A percentile compares a stretch with the other conserved stretches of the same genome.
These are phyloP conservation scores for Myripristis jacobus DNA, from an alignment of 2,797 vertebrate species.

Conservation along the genomic window DNA sequence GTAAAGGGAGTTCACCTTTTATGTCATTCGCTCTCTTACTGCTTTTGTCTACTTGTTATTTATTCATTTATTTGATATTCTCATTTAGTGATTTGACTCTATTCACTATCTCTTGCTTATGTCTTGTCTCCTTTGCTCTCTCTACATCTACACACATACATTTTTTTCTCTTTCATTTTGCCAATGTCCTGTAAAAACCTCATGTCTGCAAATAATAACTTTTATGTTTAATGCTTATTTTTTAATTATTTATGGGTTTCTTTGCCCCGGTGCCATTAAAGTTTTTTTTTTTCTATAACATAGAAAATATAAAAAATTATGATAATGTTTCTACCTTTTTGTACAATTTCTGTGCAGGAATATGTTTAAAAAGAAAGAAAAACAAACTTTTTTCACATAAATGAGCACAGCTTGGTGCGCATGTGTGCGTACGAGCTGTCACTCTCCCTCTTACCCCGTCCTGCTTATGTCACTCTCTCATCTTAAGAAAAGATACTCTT, in stretches of 20 bases:
- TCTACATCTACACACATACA: neutral
- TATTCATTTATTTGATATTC: slow-evolving; percentile 13
- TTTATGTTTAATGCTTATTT: neutral
- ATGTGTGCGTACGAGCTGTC: neutral
- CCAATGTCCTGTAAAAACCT: slow-evolving; percentile 11
- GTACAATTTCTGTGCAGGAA: too few species aligned
- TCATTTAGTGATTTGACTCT: slow-evolving; percentile 7
- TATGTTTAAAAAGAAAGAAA: too few species aligned
- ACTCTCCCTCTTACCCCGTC: neutral
- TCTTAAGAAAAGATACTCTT: slow-evolving; percentile 33
- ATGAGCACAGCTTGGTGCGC: neutral
- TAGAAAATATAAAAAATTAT: too few species aligned
- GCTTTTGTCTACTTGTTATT: neutral
- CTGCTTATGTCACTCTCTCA: slow-evolving; percentile 37
- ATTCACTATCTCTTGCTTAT: slow-evolving; percentile 3
- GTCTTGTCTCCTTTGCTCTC: slow-evolving; percentile 18
- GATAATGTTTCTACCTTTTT: too few species aligned
- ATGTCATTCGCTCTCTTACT: neutral
- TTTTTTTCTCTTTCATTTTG: slow-evolving; percentile 10
- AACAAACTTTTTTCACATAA: neutral
- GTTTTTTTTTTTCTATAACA: too few species aligned
- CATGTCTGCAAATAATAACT: slow-evolving; percentile 17
- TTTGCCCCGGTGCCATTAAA: neutral
- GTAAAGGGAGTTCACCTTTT: neutral
- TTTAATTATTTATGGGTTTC: neutral